Percentiles rank a stretch among this genome's conserved stretches.
phyloP scores from a whole-genome alignment of 1,140 invertebrate species.

The Drosophila kikkawai region DNA sequence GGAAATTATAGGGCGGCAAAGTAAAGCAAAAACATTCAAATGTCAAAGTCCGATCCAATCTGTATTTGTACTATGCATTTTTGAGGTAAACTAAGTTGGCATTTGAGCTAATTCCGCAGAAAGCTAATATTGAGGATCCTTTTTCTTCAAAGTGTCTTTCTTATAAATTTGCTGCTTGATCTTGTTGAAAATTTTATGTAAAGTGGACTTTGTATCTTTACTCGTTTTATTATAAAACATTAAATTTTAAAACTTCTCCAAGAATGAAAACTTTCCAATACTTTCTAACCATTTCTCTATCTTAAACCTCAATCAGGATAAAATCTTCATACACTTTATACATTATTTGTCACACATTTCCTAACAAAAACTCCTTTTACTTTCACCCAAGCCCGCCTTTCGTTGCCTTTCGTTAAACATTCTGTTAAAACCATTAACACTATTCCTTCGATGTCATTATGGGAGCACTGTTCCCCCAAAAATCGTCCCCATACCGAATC shows the following conservation, averaged over 20 bases:
- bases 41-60: conserved; percentile 30
- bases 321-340: not conserved
- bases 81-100: not conserved
- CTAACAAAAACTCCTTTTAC: conserved; percentile 1
- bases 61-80: conserved; percentile 5
- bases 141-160: too few relatives aligned
- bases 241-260: not conserved
- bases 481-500: not conserved
- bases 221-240: too few relatives aligned
- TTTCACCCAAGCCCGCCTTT: conserved; percentile 1
- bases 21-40: conserved; percentile 9
- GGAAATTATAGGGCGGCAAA: conserved; percentile 16
- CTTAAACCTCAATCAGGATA: not conserved
- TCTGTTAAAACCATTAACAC: conserved; percentile 23
- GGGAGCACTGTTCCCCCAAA: not conserved
- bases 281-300: not conserved
- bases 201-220: not conserved
- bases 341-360: conserved; percentile 5
- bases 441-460: conserved; percentile 10
- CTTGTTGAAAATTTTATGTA: not conserved
- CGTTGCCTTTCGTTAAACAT: not conserved
- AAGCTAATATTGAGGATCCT: too few relatives aligned
- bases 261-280: accelerated
- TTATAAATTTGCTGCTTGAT: too few relatives aligned
- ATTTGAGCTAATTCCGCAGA: not conserved